These are phyloP conservation scores for Drosophila simulans DNA, from an alignment of 1,140 invertebrate species.

Conservation along the genomic window DNA sequence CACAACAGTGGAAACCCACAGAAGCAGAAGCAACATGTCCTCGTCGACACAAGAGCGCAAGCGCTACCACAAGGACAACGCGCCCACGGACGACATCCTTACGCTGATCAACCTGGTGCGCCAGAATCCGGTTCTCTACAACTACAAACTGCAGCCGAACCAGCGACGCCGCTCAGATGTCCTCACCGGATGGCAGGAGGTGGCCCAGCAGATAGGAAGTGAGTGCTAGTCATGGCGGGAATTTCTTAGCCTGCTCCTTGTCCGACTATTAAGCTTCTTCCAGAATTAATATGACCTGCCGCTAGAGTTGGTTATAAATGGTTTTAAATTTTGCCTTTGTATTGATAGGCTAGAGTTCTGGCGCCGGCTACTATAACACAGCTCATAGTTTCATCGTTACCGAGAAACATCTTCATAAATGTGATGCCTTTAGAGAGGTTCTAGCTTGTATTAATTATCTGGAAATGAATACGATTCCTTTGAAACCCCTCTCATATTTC, in stretches of 20 bases:
- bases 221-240: slow-evolving; percentile 32
- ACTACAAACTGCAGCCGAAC: slow-evolving; percentile 79
- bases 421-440: background rate
- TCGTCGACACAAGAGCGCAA: slow-evolving; percentile 69
- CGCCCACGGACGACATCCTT: slow-evolving; percentile 77
- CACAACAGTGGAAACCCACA: slow-evolving; percentile 4
- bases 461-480: background rate
- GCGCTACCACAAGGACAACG: slow-evolving; percentile 82
- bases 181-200: slow-evolving; percentile 74
- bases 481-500: background rate
- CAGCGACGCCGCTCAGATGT: slow-evolving; percentile 76
- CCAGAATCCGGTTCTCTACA: slow-evolving; percentile 80
- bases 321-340: too few relatives aligned
- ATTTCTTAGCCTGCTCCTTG: background rate
- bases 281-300: background rate
- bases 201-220: slow-evolving; percentile 77
- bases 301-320: background rate
- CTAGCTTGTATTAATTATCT: too few relatives aligned
- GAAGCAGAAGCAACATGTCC: slow-evolving; percentile 58
- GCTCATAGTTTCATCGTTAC: too few relatives aligned
- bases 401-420: background rate
- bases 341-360: too few relatives aligned
- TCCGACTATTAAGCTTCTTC: background rate
- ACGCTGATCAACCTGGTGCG: slow-evolving; percentile 79
- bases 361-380: too few relatives aligned